These are phyloP conservation scores for Chlorocebus sabaeus DNA, from an alignment of 2,113 vertebrate species.

Conservation along the genomic window DNA sequence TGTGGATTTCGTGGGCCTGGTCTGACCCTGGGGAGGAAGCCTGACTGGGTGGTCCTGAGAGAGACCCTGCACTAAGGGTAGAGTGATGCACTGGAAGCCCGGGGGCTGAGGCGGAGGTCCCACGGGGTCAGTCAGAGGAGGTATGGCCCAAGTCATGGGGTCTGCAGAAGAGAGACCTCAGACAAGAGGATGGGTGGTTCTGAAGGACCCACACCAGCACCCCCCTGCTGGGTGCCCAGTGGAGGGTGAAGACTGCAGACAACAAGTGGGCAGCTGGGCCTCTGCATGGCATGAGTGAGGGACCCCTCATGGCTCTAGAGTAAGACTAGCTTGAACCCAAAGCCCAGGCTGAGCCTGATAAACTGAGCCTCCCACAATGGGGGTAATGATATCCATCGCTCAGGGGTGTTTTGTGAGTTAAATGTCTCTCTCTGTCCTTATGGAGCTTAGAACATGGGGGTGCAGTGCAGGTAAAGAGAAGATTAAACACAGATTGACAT, in stretches of 20 bases:
- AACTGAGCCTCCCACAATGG: not conserved
- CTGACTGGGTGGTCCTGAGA: not conserved
- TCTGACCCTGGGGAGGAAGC: not conserved
- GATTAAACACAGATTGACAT: not conserved
- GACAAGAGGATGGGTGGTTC: not conserved
- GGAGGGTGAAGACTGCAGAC: no score
- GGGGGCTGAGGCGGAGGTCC: not conserved
- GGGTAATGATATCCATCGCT: not conserved
- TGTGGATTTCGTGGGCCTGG: not conserved
- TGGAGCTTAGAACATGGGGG: not conserved
- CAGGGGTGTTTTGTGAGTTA: not conserved
- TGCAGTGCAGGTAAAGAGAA: not conserved
- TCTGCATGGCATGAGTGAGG: not conserved
- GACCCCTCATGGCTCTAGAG: not conserved
- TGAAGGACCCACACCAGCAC: not conserved
- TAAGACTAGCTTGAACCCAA: not conserved
- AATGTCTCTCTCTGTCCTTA: not conserved
- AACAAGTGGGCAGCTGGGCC: rapidly evolving
- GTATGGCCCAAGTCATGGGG: not conserved
- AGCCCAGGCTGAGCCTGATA: not conserved
- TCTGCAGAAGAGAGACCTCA: not conserved
- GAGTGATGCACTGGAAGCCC: not conserved
- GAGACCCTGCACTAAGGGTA: not conserved
- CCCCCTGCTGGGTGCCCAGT: not conserved
- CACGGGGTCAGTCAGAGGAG: not conserved